Evolutionary conservation across 2,888 invertebrate genomes (phyloP), one percentile per base, ranked within the genome.

Genomic region (Drosophila melanosoma): DNA sequence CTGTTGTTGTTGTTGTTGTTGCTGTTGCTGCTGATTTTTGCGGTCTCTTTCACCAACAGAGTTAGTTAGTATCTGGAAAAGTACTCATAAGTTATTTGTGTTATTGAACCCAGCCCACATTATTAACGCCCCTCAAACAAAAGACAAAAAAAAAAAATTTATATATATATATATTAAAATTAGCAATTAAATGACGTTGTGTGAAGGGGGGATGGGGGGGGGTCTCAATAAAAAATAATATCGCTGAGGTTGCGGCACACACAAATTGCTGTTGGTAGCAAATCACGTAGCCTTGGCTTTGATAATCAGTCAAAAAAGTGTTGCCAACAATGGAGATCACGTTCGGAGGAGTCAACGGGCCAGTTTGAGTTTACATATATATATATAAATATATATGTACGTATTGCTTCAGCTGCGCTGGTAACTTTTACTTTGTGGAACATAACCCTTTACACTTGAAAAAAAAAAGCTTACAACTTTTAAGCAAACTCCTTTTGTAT

Each of bases 381-480:
- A 26, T 53, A 35, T 6, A 35, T 54, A 3, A 26, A n/a, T 26
- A 23, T 10, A 35, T 35, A 20, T 53, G 20, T 15, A 20, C 20
- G 3, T 12, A 12, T 32, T 10, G 42, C 20, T 53, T 3, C 15
- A 52, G 23, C 29, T 61, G 42, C 56, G 38, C 33, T 40, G 29
- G 12, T 23, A 80, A 89, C 87, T 87, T 79, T 87, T 87, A 87
- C 87, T 87, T 78, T 83, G 53, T 52, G 42, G 10, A 60, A 38
- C 38, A 12, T 53, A 66, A 57, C 64, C 80, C 69, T 59, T 33
- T 54, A 17, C 26, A 26, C 36, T 36, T 12, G 7, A 5, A 1
- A 17, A 36, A 36, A 12, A 26, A 17, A 1, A 17, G 5, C 26
- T 0, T 6, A 20, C 12, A 42, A 5, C 2, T n/a, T 38, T 38